Evolutionary conservation across 2,113 vertebrate species (phyloP).

Genomic region (Stigmatopora nigra): DNA sequence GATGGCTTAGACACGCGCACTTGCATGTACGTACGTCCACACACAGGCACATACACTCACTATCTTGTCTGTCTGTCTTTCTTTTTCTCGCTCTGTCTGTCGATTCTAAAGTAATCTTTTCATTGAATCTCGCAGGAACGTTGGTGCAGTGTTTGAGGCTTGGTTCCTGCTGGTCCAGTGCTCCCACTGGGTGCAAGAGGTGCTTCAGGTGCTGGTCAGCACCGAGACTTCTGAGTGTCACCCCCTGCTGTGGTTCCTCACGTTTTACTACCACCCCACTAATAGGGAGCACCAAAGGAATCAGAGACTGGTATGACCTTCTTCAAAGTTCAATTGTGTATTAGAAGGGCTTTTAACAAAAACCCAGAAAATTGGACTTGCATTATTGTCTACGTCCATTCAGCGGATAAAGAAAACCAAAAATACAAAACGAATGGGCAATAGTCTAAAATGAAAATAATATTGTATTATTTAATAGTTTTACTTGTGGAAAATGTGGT

Average conservation of each 20-base stretch:
- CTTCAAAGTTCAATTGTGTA: neutral
- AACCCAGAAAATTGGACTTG: too few species aligned
- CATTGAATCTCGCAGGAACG: conserved; percentile 62
- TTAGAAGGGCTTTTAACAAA: too few species aligned
- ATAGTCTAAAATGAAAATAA: too few species aligned
- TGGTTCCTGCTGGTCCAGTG: conserved; percentile 85
- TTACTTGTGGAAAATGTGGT: too few species aligned
- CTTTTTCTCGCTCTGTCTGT: neutral
- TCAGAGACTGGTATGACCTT: conserved; percentile 65
- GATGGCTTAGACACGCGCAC: conserved; percentile 38
- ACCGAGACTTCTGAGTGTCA: conserved; percentile 49
- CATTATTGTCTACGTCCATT: neutral
- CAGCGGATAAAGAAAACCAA: too few species aligned
- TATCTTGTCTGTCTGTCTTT: neutral
- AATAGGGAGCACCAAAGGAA: conserved; percentile 72
- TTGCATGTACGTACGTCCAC: neutral
- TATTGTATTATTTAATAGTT: too few species aligned
- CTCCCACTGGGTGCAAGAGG: conserved; percentile 80
- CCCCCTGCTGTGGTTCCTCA: conserved; percentile 80
- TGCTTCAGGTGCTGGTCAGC: conserved; percentile 72
- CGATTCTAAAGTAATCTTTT: neutral
- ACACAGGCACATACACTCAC: too few species aligned
- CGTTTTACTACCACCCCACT: conserved; percentile 82
- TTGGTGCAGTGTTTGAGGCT: conserved; percentile 68
- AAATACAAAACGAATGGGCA: too few species aligned